Evolutionary conservation across 2,797 vertebrate genomes (phyloP).

Genomic region (Myiothlypis coronata): DNA sequence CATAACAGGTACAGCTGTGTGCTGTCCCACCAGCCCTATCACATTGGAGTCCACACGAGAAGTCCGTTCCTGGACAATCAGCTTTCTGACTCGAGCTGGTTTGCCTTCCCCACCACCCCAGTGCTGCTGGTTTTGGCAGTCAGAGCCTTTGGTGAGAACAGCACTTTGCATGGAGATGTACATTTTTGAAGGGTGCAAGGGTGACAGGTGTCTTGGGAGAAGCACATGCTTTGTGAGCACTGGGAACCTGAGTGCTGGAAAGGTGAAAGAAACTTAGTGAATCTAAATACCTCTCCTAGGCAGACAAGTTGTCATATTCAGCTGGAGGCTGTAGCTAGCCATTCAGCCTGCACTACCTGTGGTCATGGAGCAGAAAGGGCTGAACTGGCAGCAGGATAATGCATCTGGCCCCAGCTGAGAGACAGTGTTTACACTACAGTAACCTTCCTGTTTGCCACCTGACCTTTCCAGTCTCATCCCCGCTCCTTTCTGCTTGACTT

Average conservation of each 20-base stretch:
- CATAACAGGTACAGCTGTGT: neutral
- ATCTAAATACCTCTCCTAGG: neutral
- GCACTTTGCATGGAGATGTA: neutral
- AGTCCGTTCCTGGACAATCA: neutral
- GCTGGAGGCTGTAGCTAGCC: neutral
- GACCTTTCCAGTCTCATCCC: slow-evolving; percentile 27
- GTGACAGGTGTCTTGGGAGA: neutral
- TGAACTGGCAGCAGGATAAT: neutral
- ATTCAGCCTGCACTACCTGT: neutral
- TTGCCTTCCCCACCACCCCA: neutral
- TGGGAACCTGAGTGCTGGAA: neutral
- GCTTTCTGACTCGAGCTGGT: rapidly evolving
- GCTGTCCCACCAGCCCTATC: neutral
- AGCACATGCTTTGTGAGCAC: rapidly evolving
- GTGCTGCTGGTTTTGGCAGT: neutral
- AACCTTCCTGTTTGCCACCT: slow-evolving; percentile 11
- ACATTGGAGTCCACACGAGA: neutral
- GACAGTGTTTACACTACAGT: neutral
- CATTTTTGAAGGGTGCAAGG: neutral
- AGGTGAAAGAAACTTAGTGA: neutral
- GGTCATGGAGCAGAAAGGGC: neutral
- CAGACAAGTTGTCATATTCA: neutral
- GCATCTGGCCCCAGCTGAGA: neutral
- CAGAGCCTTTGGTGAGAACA: neutral
- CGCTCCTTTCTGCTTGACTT: slow-evolving; percentile 22